These are phyloP conservation scores for Pollachius pollachius DNA, from an alignment of 2,113 vertebrate species.

Conservation along the genomic window DNA sequence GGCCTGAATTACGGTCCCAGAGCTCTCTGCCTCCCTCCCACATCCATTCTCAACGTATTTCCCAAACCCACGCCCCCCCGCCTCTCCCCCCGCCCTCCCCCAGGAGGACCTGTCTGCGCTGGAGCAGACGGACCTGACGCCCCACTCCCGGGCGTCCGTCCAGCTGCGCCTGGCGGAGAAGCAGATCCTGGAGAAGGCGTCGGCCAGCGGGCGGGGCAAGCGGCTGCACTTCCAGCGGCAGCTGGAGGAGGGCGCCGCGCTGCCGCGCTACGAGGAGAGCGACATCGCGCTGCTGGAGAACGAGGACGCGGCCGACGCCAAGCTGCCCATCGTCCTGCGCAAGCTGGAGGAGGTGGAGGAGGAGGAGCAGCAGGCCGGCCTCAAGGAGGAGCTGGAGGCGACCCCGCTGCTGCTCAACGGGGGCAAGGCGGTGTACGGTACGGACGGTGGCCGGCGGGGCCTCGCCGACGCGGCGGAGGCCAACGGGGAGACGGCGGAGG, in stretches of 20 bases:
- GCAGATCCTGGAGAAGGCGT: conserved; percentile 88
- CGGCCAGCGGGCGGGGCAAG: conserved; percentile 77
- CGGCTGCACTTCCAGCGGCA: conserved; percentile 79
- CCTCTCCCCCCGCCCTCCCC: background rate
- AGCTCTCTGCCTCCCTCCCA: too few relatives aligned
- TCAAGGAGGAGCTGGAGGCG: conserved; percentile 61
- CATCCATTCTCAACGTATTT: too few relatives aligned
- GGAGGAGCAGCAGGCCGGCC: conserved; percentile 52
- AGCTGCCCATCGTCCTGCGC: conserved; percentile 85
- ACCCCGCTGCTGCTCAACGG: conserved; percentile 71
- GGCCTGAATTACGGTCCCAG: too few relatives aligned
- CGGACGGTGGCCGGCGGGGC: conserved; percentile 19
- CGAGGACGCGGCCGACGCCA: conserved; percentile 70
- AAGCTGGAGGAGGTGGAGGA: conserved; percentile 80
- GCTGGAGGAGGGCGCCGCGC: conserved; percentile 71
- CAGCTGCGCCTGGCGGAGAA: conserved; percentile 93
- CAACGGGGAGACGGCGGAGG: conserved; percentile 1
- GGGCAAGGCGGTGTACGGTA: conserved; percentile 74
- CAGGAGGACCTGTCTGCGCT: conserved; percentile 86
- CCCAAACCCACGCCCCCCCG: background rate
- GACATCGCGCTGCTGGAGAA: conserved; percentile 86
- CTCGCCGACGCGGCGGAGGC: conserved; percentile 9
- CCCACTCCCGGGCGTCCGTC: conserved; percentile 80
- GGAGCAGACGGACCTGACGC: conserved; percentile 78
- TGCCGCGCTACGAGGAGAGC: conserved; percentile 86